Percentiles rank a stretch among this genome's conserved stretches.
Evolutionary conservation across 2,888 invertebrate species (phyloP).

Genomic region (Cenopis cana): DNA sequence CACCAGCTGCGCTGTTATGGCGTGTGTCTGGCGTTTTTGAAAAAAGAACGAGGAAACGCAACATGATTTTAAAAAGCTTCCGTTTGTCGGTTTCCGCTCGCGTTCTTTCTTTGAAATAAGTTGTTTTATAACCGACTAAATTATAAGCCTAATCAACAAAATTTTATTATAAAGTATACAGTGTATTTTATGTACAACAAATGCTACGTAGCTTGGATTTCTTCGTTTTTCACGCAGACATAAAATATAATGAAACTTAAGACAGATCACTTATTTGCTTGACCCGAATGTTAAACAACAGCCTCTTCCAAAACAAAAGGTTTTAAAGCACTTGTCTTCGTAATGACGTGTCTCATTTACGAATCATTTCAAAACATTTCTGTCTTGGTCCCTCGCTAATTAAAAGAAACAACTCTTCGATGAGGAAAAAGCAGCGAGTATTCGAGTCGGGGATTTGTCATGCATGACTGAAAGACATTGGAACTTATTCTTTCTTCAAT

Average conservation of each 20-base stretch:
- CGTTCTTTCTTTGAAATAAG: conserved; percentile 51
- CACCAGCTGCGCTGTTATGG: conserved; percentile 68
- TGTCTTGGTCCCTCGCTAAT: conserved; percentile 56
- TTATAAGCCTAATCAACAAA: no score
- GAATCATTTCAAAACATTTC: conserved; percentile 54
- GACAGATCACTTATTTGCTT: not conserved
- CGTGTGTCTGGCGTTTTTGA: conserved; percentile 65
- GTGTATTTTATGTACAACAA: no score
- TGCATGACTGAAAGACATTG: not conserved
- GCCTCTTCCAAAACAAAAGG: not conserved
- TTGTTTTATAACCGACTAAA: conserved; percentile 48
- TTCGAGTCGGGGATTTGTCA: not conserved
- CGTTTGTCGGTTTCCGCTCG: conserved; percentile 56
- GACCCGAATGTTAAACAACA: not conserved
- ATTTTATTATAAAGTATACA: no score
- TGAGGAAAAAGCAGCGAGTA: conserved; percentile 12
- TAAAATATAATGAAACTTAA: no score
- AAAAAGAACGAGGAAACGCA: conserved; percentile 61
- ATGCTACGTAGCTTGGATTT: no score
- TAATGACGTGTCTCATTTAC: conserved; percentile 48
- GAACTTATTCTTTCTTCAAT: not conserved
- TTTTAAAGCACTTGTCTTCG: conserved; percentile 4
- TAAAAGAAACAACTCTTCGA: conserved; percentile 37
- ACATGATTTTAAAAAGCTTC: conserved; percentile 60
- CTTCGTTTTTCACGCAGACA: no score